Conservation (phyloP, 2,888 invertebrate species). For the Antitype chi region DNA sequence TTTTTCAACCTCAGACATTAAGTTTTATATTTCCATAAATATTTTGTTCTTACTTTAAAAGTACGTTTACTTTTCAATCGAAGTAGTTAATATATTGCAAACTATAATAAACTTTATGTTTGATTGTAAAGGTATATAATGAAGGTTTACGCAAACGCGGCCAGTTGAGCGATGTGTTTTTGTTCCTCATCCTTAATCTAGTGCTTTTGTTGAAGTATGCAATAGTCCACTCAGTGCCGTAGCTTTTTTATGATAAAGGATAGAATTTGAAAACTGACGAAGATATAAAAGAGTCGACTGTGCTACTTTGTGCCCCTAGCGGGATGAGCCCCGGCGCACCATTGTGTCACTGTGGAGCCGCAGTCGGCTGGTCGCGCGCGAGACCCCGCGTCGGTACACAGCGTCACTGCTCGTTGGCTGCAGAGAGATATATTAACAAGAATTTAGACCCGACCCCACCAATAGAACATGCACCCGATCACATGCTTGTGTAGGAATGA, state of each 20-base stretch:
- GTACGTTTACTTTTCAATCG: no score
- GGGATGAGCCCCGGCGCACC: constrained; percentile 65
- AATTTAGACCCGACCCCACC: constrained; percentile 76
- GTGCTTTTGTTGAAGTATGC: no score
- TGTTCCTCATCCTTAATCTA: no score
- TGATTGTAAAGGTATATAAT: no score
- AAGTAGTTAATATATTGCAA: no score
- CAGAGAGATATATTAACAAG: constrained; percentile 62
- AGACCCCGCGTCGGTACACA: constrained; percentile 63
- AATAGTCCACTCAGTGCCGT: not conserved
- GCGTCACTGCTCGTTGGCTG: constrained; percentile 70
- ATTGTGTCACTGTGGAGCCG: constrained; percentile 81
- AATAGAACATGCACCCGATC: constrained; percentile 70
- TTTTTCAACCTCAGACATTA: no score
- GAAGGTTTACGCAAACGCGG: no score
- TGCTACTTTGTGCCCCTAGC: constrained; percentile 60
- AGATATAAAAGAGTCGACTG: constrained; percentile 14
- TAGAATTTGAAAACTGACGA: constrained; percentile 3
- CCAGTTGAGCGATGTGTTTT: no score
- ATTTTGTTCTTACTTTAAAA: no score
- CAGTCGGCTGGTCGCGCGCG: constrained; percentile 72
- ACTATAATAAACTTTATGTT: no score
- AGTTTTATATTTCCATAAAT: no score
- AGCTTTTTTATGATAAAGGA: not conserved
- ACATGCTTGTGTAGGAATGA: constrained; percentile 23